Evolutionary conservation across 2,797 vertebrate genomes (phyloP), one percentile per base, ranked within the genome.

Genomic region (Hydrocynus forskahlii): DNA sequence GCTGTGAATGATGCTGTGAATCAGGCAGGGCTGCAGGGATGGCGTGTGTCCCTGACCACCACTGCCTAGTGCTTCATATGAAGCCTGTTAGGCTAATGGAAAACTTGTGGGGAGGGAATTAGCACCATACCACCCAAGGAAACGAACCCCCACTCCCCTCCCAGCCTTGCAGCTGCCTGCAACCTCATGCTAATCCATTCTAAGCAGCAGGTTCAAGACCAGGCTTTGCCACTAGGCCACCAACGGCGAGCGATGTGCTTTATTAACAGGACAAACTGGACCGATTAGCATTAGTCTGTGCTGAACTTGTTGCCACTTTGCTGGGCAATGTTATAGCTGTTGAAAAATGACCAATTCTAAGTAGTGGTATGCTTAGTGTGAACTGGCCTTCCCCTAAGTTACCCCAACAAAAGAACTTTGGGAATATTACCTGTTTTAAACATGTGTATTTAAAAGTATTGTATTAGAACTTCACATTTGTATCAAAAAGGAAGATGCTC

Each of bases 161-260:
- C 66, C 54, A 55, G 86, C 89, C 85, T 85, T 89, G 90, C 92
- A 94, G 93, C 93, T 94, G 94, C 92, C 91, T 92, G 88, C 84
- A 90, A 90, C 90, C 91, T 91, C 85, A 83, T 86, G 86, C 86
- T 94, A 94, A 95, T 94, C 92, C 90, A 88, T 88, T 91, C 86
- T 86, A 89, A 92, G 90, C 89, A 91, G 91, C 91, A 91, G 88
- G 87, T 93, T 93, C 91, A 91, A 87, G 89, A 90, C 90, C 91
- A 93, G 90, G 87, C 90, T 94, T 89, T 93, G 92, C 89, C 88
- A 88, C 91, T 91, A 92, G 94, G 94, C 93, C 94, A 93, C 94
- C 92, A 89, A 91, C 89, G 70, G 83, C 85, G 92, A 52, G 81
- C 80, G 86, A 75, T 67, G 81, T 52, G 25, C 23, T 55, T 19